Conservation (phyloP, 2,797 vertebrate genomes). For the Gymnoscopelus microlampas region DNA sequence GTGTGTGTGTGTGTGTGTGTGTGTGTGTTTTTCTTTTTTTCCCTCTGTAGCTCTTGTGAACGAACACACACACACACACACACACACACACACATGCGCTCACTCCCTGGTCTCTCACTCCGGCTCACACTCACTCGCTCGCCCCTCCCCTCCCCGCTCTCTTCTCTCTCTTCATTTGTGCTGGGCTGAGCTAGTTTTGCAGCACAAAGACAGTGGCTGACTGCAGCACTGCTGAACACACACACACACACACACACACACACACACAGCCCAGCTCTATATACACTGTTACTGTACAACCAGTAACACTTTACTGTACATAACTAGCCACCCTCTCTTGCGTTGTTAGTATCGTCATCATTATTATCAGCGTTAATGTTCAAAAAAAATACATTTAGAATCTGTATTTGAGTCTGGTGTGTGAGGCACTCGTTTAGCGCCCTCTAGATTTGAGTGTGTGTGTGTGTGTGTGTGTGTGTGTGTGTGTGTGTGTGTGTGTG, state of each 20-base stretch:
- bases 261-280: background rate
- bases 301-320: too few species aligned
- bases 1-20: slow-evolving; percentile 38
- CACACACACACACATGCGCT: slow-evolving; percentile 23
- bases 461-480: background rate
- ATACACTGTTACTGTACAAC: too few species aligned
- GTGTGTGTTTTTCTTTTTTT: slow-evolving; percentile 28
- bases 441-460: slow-evolving; percentile 38
- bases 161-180: slow-evolving; percentile 74
- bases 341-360: too few species aligned
- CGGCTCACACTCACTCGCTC: slow-evolving; percentile 35
- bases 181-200: slow-evolving; percentile 81
- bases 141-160: slow-evolving; percentile 75
- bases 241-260: background rate
- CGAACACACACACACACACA: background rate
- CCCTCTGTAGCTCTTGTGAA: slow-evolving; percentile 34
- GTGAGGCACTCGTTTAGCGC: slow-evolving; percentile 49
- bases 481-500: background rate
- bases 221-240: slow-evolving; percentile 75
- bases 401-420: slow-evolving; percentile 37
- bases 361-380: too few species aligned
- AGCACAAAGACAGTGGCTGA: slow-evolving; percentile 83
- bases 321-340: too few species aligned
- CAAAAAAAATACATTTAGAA: too few species aligned
- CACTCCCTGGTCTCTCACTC: slow-evolving; percentile 3